Evolutionary conservation across 2,113 vertebrate species (phyloP).

Genomic region (Megaptera novaeangliae): DNA sequence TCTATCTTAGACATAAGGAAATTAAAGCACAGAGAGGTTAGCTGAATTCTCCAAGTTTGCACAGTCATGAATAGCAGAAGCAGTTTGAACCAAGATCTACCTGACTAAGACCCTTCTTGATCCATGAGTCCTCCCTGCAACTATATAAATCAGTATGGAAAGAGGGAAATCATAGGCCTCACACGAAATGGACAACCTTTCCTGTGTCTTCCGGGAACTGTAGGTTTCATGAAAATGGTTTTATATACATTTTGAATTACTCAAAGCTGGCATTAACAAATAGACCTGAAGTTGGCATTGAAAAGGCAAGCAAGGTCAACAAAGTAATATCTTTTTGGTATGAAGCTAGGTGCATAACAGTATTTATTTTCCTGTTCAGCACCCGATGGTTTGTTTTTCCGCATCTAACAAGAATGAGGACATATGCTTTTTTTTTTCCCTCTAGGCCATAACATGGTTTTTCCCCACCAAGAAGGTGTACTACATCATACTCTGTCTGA

Average conservation of each 20-base stretch:
- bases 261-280: neutral
- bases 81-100: neutral
- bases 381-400: neutral
- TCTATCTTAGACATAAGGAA: neutral
- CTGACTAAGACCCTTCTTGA: neutral
- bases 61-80: neutral
- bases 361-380: neutral
- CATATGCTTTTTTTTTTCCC: neutral
- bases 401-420: neutral
- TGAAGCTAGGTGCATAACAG: neutral
- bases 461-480: neutral
- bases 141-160: neutral
- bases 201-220: neutral
- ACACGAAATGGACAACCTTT: neutral
- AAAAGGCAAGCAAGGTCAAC: neutral
- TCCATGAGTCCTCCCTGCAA: neutral
- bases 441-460: neutral
- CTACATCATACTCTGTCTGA: neutral
- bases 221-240: slow-evolving; percentile 11
- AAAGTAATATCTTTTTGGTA: neutral
- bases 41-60: neutral
- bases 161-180: neutral
- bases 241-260: neutral
- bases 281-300: neutral
- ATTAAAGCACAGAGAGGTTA: neutral